Conservation (phyloP, 2,113 vertebrate species). For the Sclerurus mexicanus region DNA sequence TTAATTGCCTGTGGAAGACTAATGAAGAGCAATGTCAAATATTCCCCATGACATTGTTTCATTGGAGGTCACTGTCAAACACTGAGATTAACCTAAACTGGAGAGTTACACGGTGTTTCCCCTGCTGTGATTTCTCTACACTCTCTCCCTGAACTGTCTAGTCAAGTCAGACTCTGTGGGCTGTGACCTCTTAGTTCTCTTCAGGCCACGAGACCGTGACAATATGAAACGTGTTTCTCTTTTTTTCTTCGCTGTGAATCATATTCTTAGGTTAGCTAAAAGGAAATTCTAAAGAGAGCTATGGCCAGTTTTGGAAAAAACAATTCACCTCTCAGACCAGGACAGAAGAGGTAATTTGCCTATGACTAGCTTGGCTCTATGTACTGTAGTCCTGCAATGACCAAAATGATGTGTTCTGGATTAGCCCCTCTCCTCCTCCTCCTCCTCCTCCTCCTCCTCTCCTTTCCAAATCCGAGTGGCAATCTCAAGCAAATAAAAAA, state of each 20-base stretch:
- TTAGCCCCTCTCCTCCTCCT: background rate
- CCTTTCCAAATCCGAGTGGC: background rate
- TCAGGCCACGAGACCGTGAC: constrained; percentile 72
- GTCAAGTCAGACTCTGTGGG: constrained; percentile 48
- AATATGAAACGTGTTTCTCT: background rate
- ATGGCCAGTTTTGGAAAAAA: background rate
- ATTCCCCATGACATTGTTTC: background rate
- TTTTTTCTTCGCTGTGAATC: background rate
- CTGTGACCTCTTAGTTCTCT: constrained; percentile 50
- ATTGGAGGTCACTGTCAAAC: background rate
- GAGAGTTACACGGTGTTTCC: background rate
- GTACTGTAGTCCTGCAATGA: background rate
- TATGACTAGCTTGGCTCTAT: background rate
- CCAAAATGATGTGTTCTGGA: background rate
- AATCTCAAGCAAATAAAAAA: background rate
- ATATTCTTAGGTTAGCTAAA: background rate
- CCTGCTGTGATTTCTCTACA: constrained; percentile 1
- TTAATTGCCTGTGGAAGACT: background rate
- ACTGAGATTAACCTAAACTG: background rate
- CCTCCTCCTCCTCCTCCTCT: background rate
- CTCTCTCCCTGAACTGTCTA: constrained; percentile 56
- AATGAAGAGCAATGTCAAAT: background rate
- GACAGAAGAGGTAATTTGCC: background rate
- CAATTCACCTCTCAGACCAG: background rate
- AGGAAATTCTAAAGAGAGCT: background rate